Percentiles rank a stretch among this genome's conserved stretches.
Evolutionary conservation across 2,888 invertebrate genomes (phyloP).

Genomic region (Eucriotettix oculatus): DNA sequence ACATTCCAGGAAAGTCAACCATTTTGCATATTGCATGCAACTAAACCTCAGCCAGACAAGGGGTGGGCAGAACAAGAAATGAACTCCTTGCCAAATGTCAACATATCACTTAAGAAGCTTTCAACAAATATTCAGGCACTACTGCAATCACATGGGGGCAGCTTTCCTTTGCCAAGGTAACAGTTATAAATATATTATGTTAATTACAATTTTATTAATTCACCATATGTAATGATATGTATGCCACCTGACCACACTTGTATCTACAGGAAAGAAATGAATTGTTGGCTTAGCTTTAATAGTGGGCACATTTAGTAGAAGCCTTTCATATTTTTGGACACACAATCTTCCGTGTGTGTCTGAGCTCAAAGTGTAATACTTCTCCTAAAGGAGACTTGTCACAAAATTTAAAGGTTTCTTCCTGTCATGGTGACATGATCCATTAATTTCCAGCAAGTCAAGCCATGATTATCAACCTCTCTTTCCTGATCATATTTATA

Average conservation of each 20-base stretch:
- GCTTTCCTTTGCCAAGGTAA: conserved; percentile 62
- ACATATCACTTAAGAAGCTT: conserved; percentile 40
- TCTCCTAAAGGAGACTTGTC: too few species aligned
- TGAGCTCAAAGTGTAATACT: too few species aligned
- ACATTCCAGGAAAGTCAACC: background rate
- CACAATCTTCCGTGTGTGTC: too few species aligned
- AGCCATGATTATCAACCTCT: too few species aligned
- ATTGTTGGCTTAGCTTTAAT: too few species aligned
- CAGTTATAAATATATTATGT: background rate
- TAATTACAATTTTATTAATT: background rate
- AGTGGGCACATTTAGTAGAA: too few species aligned
- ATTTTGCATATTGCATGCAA: conserved; percentile 49
- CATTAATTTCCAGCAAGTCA: too few species aligned
- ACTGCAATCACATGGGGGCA: conserved; percentile 57
- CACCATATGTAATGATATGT: background rate
- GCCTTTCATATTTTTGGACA: too few species aligned
- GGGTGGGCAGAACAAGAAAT: conserved; percentile 58
- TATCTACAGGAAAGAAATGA: too few species aligned
- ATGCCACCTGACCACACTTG: background rate
- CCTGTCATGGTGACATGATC: too few species aligned
- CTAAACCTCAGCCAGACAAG: conserved; percentile 36
- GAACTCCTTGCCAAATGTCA: conserved; percentile 36
- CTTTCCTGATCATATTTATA: too few species aligned
- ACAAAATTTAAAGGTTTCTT: too few species aligned
- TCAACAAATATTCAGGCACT: conserved; percentile 46